phyloP scores from a whole-genome alignment of 64 coral and sea anemone genomes.

The Trachythela sp. region DNA sequence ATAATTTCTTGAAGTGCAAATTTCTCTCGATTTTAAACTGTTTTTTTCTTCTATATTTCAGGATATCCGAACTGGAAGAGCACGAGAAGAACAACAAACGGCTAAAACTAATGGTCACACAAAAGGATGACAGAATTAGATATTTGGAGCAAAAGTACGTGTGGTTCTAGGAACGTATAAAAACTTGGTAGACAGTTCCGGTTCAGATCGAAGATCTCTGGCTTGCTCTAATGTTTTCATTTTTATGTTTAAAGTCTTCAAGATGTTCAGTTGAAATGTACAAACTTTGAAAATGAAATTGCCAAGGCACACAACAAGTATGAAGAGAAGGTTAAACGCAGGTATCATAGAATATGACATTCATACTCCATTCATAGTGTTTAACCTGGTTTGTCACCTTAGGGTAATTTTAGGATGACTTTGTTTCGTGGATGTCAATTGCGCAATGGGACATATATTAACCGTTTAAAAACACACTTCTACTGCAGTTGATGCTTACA shows the following conservation, averaged over 20 bases:
- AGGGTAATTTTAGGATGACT: too few relatives aligned
- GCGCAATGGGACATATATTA: too few relatives aligned
- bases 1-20: neutral
- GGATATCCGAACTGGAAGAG: neutral
- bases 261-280: neutral
- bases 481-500: too few relatives aligned
- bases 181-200: too few relatives aligned
- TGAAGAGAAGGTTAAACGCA: neutral
- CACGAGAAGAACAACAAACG: neutral
- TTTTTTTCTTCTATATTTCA: neutral
- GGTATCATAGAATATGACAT: neutral
- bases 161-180: neutral
- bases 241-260: neutral
- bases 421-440: too few relatives aligned
- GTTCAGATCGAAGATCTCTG: too few relatives aligned
- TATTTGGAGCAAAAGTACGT: neutral
- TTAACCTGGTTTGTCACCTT: too few relatives aligned
- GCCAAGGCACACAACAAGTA: neutral
- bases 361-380: too few relatives aligned
- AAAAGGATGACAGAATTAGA: neutral
- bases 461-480: too few relatives aligned
- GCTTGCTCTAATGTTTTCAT: neutral
- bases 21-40: neutral
- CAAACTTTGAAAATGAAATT: neutral
- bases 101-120: neutral